Evolutionary conservation across 2,888 invertebrate species (phyloP).

Genomic region (Temnothorax ravouxi): DNA sequence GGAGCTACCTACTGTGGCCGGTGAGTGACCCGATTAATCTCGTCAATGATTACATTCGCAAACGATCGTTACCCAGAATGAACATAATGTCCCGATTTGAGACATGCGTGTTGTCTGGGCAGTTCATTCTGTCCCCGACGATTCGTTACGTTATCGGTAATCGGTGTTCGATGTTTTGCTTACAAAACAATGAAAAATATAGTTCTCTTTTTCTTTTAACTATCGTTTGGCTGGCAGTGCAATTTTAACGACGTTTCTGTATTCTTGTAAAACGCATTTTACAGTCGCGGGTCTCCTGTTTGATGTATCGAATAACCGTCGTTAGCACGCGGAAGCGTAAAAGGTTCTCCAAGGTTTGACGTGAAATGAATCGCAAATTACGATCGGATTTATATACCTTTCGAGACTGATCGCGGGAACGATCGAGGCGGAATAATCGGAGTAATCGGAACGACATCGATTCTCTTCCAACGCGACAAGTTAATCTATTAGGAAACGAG

Average conservation of each 20-base stretch:
- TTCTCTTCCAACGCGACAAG: constrained; percentile 29
- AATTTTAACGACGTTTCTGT: constrained; percentile 25
- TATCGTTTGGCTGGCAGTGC: constrained; percentile 40
- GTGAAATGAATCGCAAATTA: constrained; percentile 1
- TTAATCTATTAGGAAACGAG: constrained; percentile 31
- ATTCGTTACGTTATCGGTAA: background rate
- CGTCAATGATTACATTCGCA: background rate
- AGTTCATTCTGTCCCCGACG: too few relatives aligned
- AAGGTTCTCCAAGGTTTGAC: background rate
- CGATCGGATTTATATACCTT: background rate
- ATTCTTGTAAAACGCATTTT: constrained; percentile 13
- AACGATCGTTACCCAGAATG: background rate
- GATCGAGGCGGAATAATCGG: background rate
- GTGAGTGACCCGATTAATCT: background rate
- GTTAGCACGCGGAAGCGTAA: background rate
- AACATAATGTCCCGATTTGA: too few relatives aligned
- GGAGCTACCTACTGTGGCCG: background rate
- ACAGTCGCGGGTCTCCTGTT: background rate
- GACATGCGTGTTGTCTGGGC: too few relatives aligned
- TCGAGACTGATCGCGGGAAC: background rate
- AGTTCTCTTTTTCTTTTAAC: background rate
- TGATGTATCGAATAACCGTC: background rate
- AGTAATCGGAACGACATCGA: constrained; percentile 25
- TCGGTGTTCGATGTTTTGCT: background rate
- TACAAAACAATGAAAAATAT: constrained; percentile 18